Conservation (phyloP, 2,797 vertebrate species). For the Malacoraja senta region DNA sequence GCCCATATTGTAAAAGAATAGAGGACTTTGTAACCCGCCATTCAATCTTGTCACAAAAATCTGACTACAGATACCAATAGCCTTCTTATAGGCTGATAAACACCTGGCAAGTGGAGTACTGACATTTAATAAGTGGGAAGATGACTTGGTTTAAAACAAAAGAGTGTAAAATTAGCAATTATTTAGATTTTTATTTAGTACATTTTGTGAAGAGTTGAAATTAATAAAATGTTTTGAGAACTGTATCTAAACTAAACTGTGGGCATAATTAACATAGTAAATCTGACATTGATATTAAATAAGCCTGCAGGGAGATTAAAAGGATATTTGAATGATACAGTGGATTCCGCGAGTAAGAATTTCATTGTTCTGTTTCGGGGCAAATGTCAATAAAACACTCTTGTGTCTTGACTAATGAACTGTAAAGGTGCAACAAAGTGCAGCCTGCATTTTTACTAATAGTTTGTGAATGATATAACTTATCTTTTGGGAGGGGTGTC, state of each 20-base stretch:
- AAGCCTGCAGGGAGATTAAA: background rate
- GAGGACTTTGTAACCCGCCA: background rate
- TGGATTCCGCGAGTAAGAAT: too few species aligned
- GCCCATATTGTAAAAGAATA: background rate
- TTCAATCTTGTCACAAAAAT: background rate
- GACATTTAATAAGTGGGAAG: background rate
- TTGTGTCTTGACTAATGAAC: background rate
- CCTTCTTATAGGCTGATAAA: background rate
- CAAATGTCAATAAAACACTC: too few species aligned
- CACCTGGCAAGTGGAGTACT: background rate
- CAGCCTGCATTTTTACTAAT: background rate
- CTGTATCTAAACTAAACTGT: too few species aligned
- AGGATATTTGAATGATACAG: background rate
- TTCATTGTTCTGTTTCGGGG: too few species aligned
- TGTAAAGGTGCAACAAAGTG: background rate
- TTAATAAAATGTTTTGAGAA: background rate
- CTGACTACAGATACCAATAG: background rate
- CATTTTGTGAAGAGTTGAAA: background rate
- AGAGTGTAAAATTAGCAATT: background rate
- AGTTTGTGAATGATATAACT: background rate
- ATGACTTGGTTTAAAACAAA: background rate
- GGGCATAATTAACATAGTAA: background rate
- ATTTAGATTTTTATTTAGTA: slow-evolving; percentile 6
- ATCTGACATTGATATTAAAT: background rate
- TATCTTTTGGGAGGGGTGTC: background rate